Evolutionary conservation across 2,888 invertebrate species (phyloP).

Genomic region (Drosophila leonis): DNA sequence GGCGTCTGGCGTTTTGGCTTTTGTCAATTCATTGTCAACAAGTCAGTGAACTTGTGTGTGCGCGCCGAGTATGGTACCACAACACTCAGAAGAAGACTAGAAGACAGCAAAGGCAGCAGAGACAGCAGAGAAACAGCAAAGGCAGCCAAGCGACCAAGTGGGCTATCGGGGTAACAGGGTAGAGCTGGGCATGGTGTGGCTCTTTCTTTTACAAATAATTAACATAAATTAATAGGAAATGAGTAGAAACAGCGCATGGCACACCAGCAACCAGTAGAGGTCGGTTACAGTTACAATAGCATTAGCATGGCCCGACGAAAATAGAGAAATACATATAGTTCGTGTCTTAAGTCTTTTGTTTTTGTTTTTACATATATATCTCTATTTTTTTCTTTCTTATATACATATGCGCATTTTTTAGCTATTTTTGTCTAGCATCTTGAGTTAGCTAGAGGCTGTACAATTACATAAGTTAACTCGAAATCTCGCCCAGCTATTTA

Average conservation of each 20-base stretch:
- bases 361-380: not conserved
- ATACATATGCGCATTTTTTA: conserved; percentile 7
- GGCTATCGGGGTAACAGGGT: conserved; percentile 41
- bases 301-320: conserved; percentile 43
- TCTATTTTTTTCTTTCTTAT: not conserved
- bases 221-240: conserved; percentile 78
- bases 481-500: conserved; percentile 57
- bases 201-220: conserved; percentile 75
- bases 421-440: conserved; percentile 19
- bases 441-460: conserved; percentile 19
- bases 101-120: conserved; percentile 7
- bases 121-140: conserved; percentile 8
- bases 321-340: conserved; percentile 51
- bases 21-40: conserved; percentile 78
- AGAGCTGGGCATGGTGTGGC: conserved; percentile 52
- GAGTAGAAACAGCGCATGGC: conserved; percentile 60
- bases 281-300: conserved; percentile 62
- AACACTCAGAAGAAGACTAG: conserved; percentile 39
- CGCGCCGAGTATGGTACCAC: conserved; percentile 39
- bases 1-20: conserved; percentile 59
- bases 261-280: conserved; percentile 26
- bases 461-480: conserved; percentile 41
- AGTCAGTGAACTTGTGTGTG: conserved; percentile 74
- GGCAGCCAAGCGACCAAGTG: conserved; percentile 42
- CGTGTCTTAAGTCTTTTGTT: conserved; percentile 71